Evolutionary conservation across 2,113 vertebrate genomes (phyloP), one percentile per base, ranked within the genome.

Genomic region (Planiliza haematocheilus): DNA sequence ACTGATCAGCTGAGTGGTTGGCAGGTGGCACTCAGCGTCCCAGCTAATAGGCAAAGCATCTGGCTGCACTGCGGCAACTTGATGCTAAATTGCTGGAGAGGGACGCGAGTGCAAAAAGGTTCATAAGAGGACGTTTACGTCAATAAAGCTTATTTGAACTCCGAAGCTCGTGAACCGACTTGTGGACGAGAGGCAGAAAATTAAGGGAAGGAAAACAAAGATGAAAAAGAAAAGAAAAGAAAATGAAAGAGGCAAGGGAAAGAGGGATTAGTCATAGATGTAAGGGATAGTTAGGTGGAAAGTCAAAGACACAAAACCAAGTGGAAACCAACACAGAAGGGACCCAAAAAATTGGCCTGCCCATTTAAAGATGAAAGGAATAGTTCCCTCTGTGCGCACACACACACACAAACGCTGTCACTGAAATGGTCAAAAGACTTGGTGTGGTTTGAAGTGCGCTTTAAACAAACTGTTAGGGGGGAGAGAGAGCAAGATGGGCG

Each of bases 351-450:
- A 71, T 51, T 55, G 73, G 61, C 50, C 50, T 34, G 49, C 16
- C 45, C 62, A 57, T 77, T 72, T 77, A 63, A 62, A 82, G 79
- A 82, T 77, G 62, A 77, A 82, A 82, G 57, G 30, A 65, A 7
- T 4, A 11, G 50, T 24, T 62, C 41, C 61, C 39, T 50, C 51
- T 39, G 48, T 43, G 39, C 50, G 51, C 17, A 56, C 38, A 42
- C 45, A 59, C 45, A 46, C 36, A 34, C 46, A 45, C 46, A 43
- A 30, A 49, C 21, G 57, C 52, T 12, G 11, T 3, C 24, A 30
- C 24, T 36, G 39, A 34, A 7, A 7, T 71, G 55, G 76, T 71
- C 66, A 83, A 75, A 83, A 70, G 61, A 12, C 34, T 69, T 8
- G 50, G 37, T 43, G 39, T 52, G n/a, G 63, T 73, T 77, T 77